phyloP scores from a whole-genome alignment of 2,113 vertebrate genomes.

The Oostethus manadensis region DNA sequence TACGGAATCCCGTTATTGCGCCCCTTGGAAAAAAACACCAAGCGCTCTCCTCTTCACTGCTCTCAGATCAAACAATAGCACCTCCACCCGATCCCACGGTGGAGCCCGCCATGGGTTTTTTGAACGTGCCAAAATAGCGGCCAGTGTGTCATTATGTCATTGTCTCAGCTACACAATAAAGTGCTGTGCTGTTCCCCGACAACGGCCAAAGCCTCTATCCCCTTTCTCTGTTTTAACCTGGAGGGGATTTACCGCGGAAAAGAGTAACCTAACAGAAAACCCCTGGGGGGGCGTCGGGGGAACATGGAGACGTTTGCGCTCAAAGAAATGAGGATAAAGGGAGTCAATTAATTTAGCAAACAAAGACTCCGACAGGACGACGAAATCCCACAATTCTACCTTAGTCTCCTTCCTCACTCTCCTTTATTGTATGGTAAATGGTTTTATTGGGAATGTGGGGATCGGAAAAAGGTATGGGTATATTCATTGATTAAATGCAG shows the following conservation, averaged over 20 bases:
- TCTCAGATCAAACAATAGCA: conserved; percentile 66
- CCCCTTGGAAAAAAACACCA: conserved; percentile 9
- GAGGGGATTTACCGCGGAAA: conserved; percentile 67
- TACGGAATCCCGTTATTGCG: conserved; percentile 26
- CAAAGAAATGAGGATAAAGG: conserved; percentile 14
- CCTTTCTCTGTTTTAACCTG: conserved; percentile 62
- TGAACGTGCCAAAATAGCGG: conserved; percentile 75
- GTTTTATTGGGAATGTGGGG: too few relatives aligned
- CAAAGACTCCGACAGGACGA: neutral
- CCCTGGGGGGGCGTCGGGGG: conserved; percentile 11
- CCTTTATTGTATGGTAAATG: too few relatives aligned
- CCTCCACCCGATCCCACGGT: conserved; percentile 66
- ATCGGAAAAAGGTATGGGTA: too few relatives aligned
- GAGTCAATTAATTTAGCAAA: conserved; percentile 5
- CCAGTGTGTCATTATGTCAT: conserved; percentile 78
- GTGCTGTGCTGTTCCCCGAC: conserved; percentile 74
- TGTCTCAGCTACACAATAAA: conserved; percentile 79
- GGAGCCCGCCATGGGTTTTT: conserved; percentile 72
- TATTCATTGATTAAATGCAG: too few relatives aligned
- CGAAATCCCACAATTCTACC: too few relatives aligned
- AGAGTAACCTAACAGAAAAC: conserved; percentile 66
- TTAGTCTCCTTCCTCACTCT: too few relatives aligned
- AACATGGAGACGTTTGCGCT: conserved; percentile 7
- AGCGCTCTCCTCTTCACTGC: conserved; percentile 23
- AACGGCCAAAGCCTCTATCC: conserved; percentile 70